phyloP scores from a whole-genome alignment of 2,888 invertebrate genomes.

The Pherbina coryleti region DNA sequence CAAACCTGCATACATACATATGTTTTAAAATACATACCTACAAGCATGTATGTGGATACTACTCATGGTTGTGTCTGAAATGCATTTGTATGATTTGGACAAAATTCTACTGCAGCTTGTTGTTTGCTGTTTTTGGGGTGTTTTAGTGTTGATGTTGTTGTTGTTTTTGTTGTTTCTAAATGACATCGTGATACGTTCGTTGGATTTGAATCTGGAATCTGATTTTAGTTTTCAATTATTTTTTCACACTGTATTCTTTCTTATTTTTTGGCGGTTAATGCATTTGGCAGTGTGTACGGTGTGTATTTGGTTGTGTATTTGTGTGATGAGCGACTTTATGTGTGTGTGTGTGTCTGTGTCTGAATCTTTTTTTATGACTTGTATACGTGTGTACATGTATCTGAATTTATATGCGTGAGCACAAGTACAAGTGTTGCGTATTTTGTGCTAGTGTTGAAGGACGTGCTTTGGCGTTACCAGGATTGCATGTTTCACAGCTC shows the following conservation, averaged over 20 bases:
- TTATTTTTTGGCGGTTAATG: slow-evolving; percentile 1
- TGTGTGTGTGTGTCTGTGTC: not conserved
- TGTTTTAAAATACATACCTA: too few species aligned
- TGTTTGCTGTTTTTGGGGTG: not conserved
- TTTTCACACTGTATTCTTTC: not conserved
- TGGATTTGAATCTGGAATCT: not conserved
- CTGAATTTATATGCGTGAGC: not conserved
- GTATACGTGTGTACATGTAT: slow-evolving; percentile 4
- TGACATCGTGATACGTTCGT: not conserved
- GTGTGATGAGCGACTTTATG: not conserved
- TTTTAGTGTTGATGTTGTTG: not conserved
- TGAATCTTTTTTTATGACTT: not conserved
- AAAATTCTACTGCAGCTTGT: too few species aligned
- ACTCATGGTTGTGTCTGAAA: too few species aligned
- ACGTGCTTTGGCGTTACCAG: not conserved
- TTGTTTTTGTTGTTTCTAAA: not conserved
- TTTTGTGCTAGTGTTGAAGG: slow-evolving; percentile 16
- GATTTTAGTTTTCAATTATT: slow-evolving; percentile 9
- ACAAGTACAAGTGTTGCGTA: not conserved
- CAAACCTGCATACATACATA: too few species aligned
- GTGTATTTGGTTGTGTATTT: not conserved
- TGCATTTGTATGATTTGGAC: too few species aligned
- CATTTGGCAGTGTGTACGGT: not conserved
- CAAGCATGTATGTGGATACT: too few species aligned
- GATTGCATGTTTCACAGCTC: slow-evolving; percentile 3